Conservation (phyloP, 2,888 invertebrate genomes). For the Orchestes rusci region DNA sequence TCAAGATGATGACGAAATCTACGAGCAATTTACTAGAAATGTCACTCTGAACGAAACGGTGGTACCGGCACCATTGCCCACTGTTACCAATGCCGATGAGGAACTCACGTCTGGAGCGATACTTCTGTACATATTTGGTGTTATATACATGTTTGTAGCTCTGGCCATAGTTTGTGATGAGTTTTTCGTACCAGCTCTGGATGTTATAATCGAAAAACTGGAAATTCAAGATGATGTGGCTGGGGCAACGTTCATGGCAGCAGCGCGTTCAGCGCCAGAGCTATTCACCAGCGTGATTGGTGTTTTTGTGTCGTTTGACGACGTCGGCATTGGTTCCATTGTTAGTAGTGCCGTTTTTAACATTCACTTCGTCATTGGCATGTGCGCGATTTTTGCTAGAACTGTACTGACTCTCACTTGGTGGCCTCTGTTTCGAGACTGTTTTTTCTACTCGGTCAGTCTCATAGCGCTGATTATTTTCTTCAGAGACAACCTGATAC, state of each 20-base stretch:
- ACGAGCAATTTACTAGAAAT: conserved; percentile 21
- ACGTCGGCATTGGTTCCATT: conserved; percentile 97
- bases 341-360: conserved; percentile 98
- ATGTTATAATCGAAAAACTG: conserved; percentile 93
- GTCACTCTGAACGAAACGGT: conserved; percentile 1
- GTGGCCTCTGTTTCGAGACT: conserved; percentile 98
- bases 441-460: conserved; percentile 90
- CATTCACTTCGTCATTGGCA: conserved; percentile 96
- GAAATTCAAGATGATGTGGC: conserved; percentile 92
- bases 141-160: conserved; percentile 98
- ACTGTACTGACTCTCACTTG: conserved; percentile 88
- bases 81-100: conserved; percentile 49
- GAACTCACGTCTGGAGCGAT: conserved; percentile 86
- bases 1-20: conserved; percentile 34
- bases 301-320: conserved; percentile 96
- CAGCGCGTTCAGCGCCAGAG: conserved; percentile 96
- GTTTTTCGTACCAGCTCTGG: conserved; percentile 96
- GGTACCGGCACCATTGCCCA: conserved; percentile 8
- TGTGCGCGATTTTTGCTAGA: conserved; percentile 93
- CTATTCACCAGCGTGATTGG: conserved; percentile 96
- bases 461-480: conserved; percentile 87
- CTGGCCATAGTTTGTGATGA: conserved; percentile 99
- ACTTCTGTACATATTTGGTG: conserved; percentile 84
- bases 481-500: conserved; percentile 86
- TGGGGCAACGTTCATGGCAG: conserved; percentile 99